Evolutionary conservation across 2,797 vertebrate genomes (phyloP).

Genomic region (Todus mexicanus): DNA sequence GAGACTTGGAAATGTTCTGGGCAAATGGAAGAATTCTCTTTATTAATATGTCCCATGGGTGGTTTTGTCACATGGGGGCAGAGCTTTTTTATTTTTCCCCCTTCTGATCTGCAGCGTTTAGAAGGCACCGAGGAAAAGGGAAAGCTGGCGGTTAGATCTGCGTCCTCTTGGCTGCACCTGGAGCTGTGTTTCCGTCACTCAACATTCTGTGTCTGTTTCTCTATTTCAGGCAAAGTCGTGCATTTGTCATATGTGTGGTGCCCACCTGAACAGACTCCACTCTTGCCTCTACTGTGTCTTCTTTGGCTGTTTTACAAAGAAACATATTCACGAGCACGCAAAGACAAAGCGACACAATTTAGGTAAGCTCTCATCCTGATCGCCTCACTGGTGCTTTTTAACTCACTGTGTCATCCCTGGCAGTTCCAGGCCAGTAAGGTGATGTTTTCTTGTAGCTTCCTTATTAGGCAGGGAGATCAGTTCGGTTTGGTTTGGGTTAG

Average conservation of each 20-base stretch:
- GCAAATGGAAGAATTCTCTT: not conserved
- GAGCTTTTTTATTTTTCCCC: not conserved
- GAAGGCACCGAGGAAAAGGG: not conserved
- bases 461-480: not conserved
- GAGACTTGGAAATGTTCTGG: not conserved
- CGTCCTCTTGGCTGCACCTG: fast-evolving
- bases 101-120: not conserved
- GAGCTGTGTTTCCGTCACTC: not conserved
- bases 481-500: not conserved
- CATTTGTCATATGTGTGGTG: conserved; percentile 96
- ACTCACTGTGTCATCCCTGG: not conserved
- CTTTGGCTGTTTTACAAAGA: conserved; percentile 98
- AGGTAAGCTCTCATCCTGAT: conserved; percentile 75
- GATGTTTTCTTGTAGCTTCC: not conserved
- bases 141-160: not conserved
- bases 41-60: fast-evolving
- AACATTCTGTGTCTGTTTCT: not conserved
- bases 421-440: not conserved
- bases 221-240: conserved; percentile 92
- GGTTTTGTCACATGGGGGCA: not conserved
- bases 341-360: conserved; percentile 97
- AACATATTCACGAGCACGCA: conserved; percentile 97
- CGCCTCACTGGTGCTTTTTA: not conserved
- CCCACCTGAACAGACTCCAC: conserved; percentile 95
- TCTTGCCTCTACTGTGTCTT: conserved; percentile 98